These are phyloP conservation scores for Glaucopsyche alexis DNA, from an alignment of 2,888 invertebrate species.

Conservation along the genomic window DNA sequence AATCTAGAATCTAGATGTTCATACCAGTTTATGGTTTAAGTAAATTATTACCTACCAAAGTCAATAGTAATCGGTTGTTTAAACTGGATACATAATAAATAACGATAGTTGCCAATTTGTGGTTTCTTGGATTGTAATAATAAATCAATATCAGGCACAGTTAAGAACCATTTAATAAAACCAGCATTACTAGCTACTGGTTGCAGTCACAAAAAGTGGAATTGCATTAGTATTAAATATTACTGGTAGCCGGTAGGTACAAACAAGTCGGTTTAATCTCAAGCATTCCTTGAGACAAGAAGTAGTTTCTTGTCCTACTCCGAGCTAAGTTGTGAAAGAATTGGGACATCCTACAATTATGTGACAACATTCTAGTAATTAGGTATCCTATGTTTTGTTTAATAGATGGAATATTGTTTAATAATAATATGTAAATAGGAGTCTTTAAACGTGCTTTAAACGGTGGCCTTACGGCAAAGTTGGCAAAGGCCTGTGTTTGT, in stretches of 20 bases:
- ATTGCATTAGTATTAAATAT: constrained; percentile 18
- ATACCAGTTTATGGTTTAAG: background rate
- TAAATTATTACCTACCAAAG: background rate
- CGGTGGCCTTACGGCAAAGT: background rate
- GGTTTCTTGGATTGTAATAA: constrained; percentile 13
- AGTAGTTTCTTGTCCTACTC: constrained; percentile 38
- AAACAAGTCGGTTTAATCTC: constrained; percentile 6
- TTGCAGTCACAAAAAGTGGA: constrained; percentile 7
- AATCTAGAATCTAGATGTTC: background rate
- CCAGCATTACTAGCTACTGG: background rate
- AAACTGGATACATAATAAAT: background rate
- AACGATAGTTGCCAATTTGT: background rate
- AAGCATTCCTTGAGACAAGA: background rate
- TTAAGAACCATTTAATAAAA: constrained; percentile 6
- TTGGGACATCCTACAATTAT: constrained; percentile 40
- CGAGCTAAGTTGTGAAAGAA: constrained; percentile 38
- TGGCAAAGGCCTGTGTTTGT: background rate
- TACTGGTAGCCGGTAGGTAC: background rate
- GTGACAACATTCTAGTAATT: constrained; percentile 34
- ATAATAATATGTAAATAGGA: background rate
- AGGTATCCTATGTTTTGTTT: constrained; percentile 9
- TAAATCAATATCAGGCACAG: constrained; percentile 18
- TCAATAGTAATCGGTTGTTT: background rate
- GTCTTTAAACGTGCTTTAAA: background rate
- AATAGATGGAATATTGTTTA: constrained; percentile 26